Base-by-base conservation (phyloP, 2,888 invertebrate species). In the Pollenia amentaria region DNA sequence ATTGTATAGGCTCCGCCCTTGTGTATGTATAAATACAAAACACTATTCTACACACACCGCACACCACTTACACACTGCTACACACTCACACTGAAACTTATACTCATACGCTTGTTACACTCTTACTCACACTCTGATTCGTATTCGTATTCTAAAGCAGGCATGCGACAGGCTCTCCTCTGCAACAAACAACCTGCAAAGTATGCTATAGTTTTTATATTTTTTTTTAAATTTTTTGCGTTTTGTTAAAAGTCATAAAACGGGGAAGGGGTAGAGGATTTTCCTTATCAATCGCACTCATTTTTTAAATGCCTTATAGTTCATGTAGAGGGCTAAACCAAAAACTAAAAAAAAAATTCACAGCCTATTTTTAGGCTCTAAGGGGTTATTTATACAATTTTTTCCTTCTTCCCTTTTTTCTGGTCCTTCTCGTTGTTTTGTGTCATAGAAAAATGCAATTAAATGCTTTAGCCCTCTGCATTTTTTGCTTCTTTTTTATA, bases 1-100 rank as follows among this genome's bases (percentile, higher is more conserved):
- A 57, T 40, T 42, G 42, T 44, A 81, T 86, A 87, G 87, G 87
- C 87, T 84, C 87, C 87, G 87, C 87, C 87, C 87, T 84, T 87
- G 67, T 73, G 55, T 85, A 69, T 84, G 60, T 51, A 69, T 62
- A 67, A 76, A 76, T 53, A 72, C 38, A 51, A 85, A 87, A 82
- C 82, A 78, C 77, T 80, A 76, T 83, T 77, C 64, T 64, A 83
- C 82, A 82, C 80, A 78, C 29, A 62, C 12, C 82, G 79, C 80
- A 78, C 29, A 62, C 12, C 40, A 55, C 16, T 42, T 42, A 64
- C 48, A 76, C 77, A 65, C 55, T 12, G 12, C 9, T 42, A 42
- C 51, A 77, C 79, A 76, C 8, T 44, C 7, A 29, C 29, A 29
- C 29, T 29, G 16, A 16, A 7, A 55, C 46, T 48, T 55, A 65